phyloP scores from a whole-genome alignment of 2,888 invertebrate species.

The Adela reaumurella region DNA sequence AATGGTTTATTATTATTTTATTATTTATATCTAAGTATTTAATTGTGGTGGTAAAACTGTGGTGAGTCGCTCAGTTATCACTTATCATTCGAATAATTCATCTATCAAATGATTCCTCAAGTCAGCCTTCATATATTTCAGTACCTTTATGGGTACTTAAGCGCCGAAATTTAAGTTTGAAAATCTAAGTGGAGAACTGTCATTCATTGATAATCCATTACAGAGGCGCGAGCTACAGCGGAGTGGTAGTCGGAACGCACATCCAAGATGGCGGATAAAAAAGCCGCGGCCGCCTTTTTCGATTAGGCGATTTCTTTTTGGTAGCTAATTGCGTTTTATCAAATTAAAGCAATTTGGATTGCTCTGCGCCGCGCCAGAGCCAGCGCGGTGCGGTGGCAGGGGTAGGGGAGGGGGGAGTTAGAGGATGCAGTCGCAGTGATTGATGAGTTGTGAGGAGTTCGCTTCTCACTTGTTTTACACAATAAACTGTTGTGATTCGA shows the following conservation, averaged over 20 bases:
- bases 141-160: too few species aligned
- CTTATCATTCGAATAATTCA: too few species aligned
- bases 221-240: too few species aligned
- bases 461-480: conserved; percentile 45
- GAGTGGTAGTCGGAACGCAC: conserved; percentile 30
- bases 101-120: too few species aligned
- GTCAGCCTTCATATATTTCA: too few species aligned
- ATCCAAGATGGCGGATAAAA: conserved; percentile 23
- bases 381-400: neutral
- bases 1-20: too few species aligned
- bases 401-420: conserved; percentile 16
- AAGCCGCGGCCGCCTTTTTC: conserved; percentile 29
- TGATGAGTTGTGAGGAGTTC: conserved; percentile 42
- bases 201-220: too few species aligned
- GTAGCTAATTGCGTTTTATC: conserved; percentile 58
- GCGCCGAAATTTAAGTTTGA: too few species aligned
- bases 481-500: conserved; percentile 52
- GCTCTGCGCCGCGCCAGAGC: conserved; percentile 26
- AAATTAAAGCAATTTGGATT: conserved; percentile 39
- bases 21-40: too few species aligned
- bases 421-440: conserved; percentile 29
- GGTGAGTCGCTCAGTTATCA: too few species aligned
- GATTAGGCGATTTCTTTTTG: conserved; percentile 50
- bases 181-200: too few species aligned
- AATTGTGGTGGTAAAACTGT: too few species aligned